Conservation (phyloP, 2,797 vertebrate species). For the Etheostoma nigrum region DNA sequence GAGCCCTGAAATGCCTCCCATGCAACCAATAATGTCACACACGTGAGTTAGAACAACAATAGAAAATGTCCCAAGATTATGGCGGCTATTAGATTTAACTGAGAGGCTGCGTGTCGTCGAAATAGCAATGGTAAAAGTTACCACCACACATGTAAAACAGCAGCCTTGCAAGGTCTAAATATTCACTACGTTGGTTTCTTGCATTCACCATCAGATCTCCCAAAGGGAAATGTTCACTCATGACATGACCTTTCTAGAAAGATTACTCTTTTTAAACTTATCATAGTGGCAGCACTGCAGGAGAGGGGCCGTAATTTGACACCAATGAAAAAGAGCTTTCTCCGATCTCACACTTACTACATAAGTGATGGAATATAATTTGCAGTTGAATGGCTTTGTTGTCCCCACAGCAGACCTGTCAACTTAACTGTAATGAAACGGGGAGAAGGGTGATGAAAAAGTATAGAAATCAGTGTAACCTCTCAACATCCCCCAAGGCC, state of each 20-base stretch:
- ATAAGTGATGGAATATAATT: constrained; percentile 58
- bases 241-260: constrained; percentile 16
- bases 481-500: constrained; percentile 12
- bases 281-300: not conserved
- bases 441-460: constrained; percentile 56
- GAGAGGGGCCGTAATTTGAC: constrained; percentile 31
- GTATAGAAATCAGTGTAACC: constrained; percentile 55
- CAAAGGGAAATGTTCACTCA: constrained; percentile 10
- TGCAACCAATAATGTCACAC: no score
- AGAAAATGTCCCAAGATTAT: no score
- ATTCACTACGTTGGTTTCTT: constrained; percentile 5
- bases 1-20: no score
- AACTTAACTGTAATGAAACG: constrained; percentile 53
- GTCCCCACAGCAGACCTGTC: constrained; percentile 57
- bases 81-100: no score
- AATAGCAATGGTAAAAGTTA: no score
- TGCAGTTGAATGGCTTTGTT: constrained; percentile 50
- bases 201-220: not conserved
- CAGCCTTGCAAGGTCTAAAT: not conserved
- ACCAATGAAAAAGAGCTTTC: constrained; percentile 10
- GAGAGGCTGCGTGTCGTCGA: no score
- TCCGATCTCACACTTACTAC: constrained; percentile 17
- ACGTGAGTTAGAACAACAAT: no score
- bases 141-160: not conserved
- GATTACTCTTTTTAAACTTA: constrained; percentile 4